Conservation (phyloP, 2,888 invertebrate species). For the Eurytoma adleriae region DNA sequence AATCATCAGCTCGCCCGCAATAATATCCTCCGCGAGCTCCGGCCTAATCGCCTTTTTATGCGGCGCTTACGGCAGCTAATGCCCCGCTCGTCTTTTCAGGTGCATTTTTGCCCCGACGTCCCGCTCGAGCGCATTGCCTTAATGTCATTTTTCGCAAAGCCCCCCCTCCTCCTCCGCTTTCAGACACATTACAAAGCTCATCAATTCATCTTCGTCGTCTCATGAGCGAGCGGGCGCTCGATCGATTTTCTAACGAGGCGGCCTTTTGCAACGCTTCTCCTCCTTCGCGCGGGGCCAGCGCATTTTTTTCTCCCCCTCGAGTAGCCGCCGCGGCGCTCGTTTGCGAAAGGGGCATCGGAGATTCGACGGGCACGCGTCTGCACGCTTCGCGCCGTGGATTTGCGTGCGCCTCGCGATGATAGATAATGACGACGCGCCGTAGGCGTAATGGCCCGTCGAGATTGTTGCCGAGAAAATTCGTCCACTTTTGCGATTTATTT, state of each 20-base stretch:
- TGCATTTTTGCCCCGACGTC: not conserved
- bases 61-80: constrained; percentile 13
- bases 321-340: not conserved
- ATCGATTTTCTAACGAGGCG: constrained; percentile 46
- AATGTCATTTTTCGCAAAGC: constrained; percentile 48
- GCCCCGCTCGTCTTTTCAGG: not conserved
- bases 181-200: constrained; percentile 46
- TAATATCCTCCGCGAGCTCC: not conserved
- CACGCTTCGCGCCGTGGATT: no score
- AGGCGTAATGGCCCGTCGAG: no score
- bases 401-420: no score
- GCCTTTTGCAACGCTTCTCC: constrained; percentile 2
- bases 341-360: constrained; percentile 22
- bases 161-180: not conserved
- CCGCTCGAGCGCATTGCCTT: not conserved
- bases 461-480: no score
- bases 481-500: no score
- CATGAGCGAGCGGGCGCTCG: constrained; percentile 6
- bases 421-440: no score
- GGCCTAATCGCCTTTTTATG: constrained; percentile 38
- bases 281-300: not conserved
- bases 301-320: not conserved
- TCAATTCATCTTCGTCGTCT: constrained; percentile 49
- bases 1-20: not conserved
- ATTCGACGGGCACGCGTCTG: no score